Base-by-base conservation (phyloP, 1,140 invertebrate genomes). In the Coptotermes formosanus region DNA sequence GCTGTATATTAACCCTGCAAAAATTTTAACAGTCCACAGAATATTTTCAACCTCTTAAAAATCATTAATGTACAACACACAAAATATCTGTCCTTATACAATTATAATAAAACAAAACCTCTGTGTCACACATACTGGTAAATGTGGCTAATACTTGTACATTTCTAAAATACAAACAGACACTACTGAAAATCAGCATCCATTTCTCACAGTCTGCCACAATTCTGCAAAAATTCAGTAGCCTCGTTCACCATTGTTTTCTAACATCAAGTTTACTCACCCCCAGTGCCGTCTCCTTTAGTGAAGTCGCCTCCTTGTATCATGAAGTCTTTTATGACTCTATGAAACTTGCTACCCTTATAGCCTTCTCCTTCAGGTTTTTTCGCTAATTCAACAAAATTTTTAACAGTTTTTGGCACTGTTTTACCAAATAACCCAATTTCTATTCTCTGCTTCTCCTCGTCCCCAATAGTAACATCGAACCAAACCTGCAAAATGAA, bases 391-490 rank as follows among this genome's bases (percentile, higher is more conserved):
- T 98, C 93, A 87, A 93, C 92, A 90, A 99, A 99, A 91, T 99
- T 99, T 87, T 95, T 92, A 0, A 93, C 97, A 11, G 99, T 99
- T 91, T 97, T 98, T 23, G 98, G 98, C 0, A 99, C 98, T 85
- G 97, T 99, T 90, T 97, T 97, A 43, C 99, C 98, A 90, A 96
- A 97, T 0, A 99, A 92, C 64, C 98, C 99, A 91, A 99, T 98
- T 86, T 95, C 96, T 89, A 99, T 93, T 83, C 95, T 92, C 83
- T 97, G 98, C 55, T 92, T 91, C 32, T 91, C 87, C 89, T 96
- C 93, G 82, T 93, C 96, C 23, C 97, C 98, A 89, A 99, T 96
- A 88, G 92, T 93, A 21, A 99, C 97, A 88, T 98, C 96, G 92
- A 99, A 99, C 92, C 93, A 97, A 59, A 99, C 98, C 97, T 99